phyloP scores from a whole-genome alignment of 2,797 vertebrate species.

The Chloroceryle inda region DNA sequence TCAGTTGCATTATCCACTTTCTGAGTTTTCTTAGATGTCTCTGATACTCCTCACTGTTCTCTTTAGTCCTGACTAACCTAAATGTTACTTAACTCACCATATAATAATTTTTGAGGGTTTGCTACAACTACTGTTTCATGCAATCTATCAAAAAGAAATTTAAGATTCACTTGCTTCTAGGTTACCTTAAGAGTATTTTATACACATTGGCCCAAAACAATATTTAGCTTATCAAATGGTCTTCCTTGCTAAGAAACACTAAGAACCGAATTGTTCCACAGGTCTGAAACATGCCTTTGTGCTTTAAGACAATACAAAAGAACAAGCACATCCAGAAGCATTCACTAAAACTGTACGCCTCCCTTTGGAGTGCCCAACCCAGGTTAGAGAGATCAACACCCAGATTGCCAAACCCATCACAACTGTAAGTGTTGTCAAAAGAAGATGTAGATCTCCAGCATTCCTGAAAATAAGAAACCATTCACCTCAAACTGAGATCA shows the following conservation, averaged over 20 bases:
- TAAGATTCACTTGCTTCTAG: neutral
- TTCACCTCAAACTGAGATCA: neutral
- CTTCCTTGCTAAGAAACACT: neutral
- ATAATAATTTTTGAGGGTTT: neutral
- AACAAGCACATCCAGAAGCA: neutral
- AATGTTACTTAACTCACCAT: neutral
- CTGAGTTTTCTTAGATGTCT: neutral
- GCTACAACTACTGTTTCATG: neutral
- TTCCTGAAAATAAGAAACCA: neutral
- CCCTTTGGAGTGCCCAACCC: neutral
- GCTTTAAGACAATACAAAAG: neutral
- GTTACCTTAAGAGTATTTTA: neutral
- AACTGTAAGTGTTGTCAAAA: neutral
- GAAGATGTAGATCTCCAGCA: neutral
- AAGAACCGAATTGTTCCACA: neutral
- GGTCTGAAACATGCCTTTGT: neutral
- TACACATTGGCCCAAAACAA: neutral
- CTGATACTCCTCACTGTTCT: neutral
- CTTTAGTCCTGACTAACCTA: neutral
- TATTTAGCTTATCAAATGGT: neutral
- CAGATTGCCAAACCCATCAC: neutral
- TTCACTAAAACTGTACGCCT: neutral
- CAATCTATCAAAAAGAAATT: neutral
- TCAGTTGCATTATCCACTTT: neutral
- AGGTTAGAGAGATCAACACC: neutral